phyloP scores from a whole-genome alignment of 2,113 vertebrate genomes.

The Xiphias gladius region DNA sequence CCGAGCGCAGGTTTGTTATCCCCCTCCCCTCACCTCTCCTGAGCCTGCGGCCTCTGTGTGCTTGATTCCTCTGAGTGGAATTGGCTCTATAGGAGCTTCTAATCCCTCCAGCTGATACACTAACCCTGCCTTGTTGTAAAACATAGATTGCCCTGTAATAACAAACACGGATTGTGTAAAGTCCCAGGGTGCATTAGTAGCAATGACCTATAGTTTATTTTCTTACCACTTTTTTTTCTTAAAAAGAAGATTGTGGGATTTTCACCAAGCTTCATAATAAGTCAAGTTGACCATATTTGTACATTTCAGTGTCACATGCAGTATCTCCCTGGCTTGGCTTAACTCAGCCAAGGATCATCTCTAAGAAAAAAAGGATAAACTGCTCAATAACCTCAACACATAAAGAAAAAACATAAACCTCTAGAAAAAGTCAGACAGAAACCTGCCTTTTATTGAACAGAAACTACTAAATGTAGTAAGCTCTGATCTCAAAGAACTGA shows the following conservation, averaged over 20 bases:
- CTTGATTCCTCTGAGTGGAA: conserved; percentile 53
- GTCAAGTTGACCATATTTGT: conserved; percentile 4
- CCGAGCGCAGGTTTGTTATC: conserved; percentile 48
- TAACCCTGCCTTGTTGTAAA: conserved; percentile 54
- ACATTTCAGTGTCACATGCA: conserved; percentile 7
- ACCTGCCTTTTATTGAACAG: neutral
- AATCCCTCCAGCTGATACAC: conserved; percentile 64
- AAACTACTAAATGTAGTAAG: neutral
- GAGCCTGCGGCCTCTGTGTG: conserved; percentile 44
- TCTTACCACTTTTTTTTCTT: neutral
- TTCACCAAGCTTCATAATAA: neutral
- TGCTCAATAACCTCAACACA: neutral
- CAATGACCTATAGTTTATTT: conserved; percentile 12
- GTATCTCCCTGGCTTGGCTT: too few species aligned
- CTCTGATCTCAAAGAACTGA: too few species aligned
- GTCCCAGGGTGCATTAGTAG: conserved; percentile 9
- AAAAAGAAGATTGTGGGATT: conserved; percentile 16
- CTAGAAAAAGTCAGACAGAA: neutral
- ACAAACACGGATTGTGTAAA: conserved; percentile 52
- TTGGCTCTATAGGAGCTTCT: conserved; percentile 57
- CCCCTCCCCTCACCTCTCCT: conserved; percentile 1
- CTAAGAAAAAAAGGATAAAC: conserved; percentile 12
- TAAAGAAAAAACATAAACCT: neutral
- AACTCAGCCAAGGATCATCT: neutral
- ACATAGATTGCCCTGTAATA: conserved; percentile 69